A percentile compares a stretch with the other conserved stretches of the same genome.
phyloP scores from a whole-genome alignment of 2,113 vertebrate genomes.

The Anhinga anhinga region DNA sequence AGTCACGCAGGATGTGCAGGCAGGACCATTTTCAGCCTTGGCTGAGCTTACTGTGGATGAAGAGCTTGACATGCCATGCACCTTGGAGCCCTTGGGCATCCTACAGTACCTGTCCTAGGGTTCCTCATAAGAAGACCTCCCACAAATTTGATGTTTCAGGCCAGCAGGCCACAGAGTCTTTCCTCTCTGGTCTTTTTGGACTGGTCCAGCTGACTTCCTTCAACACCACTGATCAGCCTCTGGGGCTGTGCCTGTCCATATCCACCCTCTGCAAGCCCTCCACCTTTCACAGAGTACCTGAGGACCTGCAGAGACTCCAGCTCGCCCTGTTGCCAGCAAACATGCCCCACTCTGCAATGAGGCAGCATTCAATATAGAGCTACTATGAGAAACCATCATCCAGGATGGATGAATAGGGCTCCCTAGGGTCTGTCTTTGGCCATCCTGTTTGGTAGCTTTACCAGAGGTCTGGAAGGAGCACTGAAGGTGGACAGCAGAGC shows the following conservation, averaged over 20 bases:
- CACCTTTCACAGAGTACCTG: neutral
- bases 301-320: neutral
- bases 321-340: neutral
- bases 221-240: neutral
- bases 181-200: neutral
- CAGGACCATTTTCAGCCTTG: neutral
- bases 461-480: neutral
- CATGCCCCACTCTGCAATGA: neutral
- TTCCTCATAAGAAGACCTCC: neutral
- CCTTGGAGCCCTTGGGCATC: neutral
- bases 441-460: neutral
- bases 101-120: neutral
- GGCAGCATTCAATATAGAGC: neutral
- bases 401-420: neutral
- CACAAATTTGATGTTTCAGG: neutral
- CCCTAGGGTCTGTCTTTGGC: neutral
- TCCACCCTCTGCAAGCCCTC: accelerated
- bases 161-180: neutral
- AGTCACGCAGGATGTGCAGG: neutral
- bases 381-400: neutral
- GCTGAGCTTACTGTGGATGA: neutral
- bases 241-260: neutral
- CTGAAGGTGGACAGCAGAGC: neutral
- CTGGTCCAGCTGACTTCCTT: neutral
- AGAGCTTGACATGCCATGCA: neutral